Base-by-base conservation (phyloP, 2,113 vertebrate species). In the Epinephelus moara region DNA sequence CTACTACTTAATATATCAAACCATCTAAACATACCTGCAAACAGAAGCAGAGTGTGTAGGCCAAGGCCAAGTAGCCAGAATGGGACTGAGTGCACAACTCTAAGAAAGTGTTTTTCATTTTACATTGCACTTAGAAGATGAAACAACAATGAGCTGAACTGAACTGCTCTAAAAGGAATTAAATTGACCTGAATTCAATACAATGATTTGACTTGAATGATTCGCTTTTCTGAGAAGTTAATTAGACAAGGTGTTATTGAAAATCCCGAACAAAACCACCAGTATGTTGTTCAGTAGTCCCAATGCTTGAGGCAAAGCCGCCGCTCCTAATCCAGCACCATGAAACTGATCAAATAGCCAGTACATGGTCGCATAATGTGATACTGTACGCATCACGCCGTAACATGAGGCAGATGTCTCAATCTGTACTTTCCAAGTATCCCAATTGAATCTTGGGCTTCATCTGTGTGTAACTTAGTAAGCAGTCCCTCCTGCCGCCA, bases 401-500 rank as follows among this genome's bases (percentile, higher is more conserved):
- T 91, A 94, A 94, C 83, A 89, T 92, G 93, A 93, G 82, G 94
- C 89, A 87, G 85, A 85, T 74, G 84, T 90, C 90, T 94, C 81
- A 72, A 64, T 80, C 88, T 78, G 68, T 89, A 89, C 87, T 88
- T 92, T 93, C 85, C 78, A 89, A 87, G 76, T 86, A 90, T 89
- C 81, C 82, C 85, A 82, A 94, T 92, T 91, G 85, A 91, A 93
- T 94, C 91, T 86, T 74, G 82, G 75, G 78, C 82, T 92, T 86
- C 89, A 92, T 91, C 86, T 85, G 68, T 17, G 72, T 85, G 85
- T 93, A 94, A 94, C 92, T 90, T 75, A 77, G 91, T 93, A 94
- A 91, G 90, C 81, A 80, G 91, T 91, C 94, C 91, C 92, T 76
- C 84, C 86, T 91, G 94, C 92, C 92, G 92, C 90, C 84, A 45